Base-by-base conservation (phyloP, 2,888 invertebrate species). In the Yponomeuta malinellus region DNA sequence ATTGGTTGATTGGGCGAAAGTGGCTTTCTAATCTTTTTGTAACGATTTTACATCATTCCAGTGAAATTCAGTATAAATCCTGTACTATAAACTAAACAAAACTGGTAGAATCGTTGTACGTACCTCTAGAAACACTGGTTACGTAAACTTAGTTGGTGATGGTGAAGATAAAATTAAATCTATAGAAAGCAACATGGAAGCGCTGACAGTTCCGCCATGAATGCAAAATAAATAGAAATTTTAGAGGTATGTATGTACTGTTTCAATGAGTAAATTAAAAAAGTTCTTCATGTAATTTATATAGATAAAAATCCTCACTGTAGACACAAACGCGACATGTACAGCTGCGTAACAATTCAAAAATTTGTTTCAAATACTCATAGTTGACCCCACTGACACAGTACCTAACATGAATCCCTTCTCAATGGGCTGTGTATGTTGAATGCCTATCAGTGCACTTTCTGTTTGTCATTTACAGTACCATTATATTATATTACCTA, bases 171-270 rank as follows among this genome's bases (percentile, higher is more conserved):
- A 23, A 23, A 23, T 23, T 23, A 23, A 52, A 69, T 69, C 63
- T 33, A 33, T 88, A 92, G 92, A 92, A 92, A 92, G 92, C 92
- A 93, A 92, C 92, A 93, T 93, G 92, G 92, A 92, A 92, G 92
- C 90, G 83, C 84, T 92, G 92, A 93, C 92, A 93, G 92, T 93
- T 93, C 92, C 92, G 92, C 92, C 92, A 93, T 93, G 92, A 92
- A 93, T 90, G 92, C 92, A 92, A 92, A 92, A 92, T 92, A 92
- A 93, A 93, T 93, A 92, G 88, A 89, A 89, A 90, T 87, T 90
- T 83, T 83, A 83, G 84, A 90, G 91, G 90, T 90, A 73, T 59
- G 90, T 90, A 73, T 59, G 69, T 48, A 48, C 52, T 65, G 69
- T 64, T 69, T 70, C 71, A 29, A 48, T 37, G 43, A 68, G 29